Evolutionary conservation across 2,797 vertebrate species (phyloP), one percentile per base, ranked within the genome.

Genomic region (Gallinago nigripennis): DNA sequence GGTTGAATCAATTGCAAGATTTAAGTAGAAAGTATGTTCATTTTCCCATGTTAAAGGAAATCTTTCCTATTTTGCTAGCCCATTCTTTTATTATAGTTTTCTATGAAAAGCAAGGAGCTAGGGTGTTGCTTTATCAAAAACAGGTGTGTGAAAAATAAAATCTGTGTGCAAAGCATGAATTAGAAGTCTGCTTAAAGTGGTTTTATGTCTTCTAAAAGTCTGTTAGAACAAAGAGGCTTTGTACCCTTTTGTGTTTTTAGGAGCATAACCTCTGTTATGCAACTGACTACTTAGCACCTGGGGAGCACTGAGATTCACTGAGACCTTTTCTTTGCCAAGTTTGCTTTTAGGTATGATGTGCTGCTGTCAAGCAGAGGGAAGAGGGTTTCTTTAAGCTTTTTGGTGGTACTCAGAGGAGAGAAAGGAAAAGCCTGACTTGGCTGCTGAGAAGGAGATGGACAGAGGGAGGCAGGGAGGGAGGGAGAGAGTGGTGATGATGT

Each of bases 401-500:
- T 28, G 7, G 25, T 82, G 19, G 6, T 77, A 5, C n/a, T 80
- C 65, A 16, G 8, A 37, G 41, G 35, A 65, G 18, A 63, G 51
- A 70, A 75, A 82, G 18, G 35, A 48, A 53, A 41, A 84, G 9
- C 28, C 25, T 88, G 39, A 24, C 17, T 68, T 78, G n/a, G 28
- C 20, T 75, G 15, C 33, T 68, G 57, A 64, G 56, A 48, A 45
- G 12, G 11, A 14, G 8, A 57, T n/a, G n/a, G 19, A 30, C 25
- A 37, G 18, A 8, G 31, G 7, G 18, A 19, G 28, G 3, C 4
- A 8, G 15, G 8, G 18, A 19, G 28, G 3, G 5, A 8, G 15
- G 8, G 14, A 27, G 28, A 7, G 10, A 16, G 9, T 3, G 9
- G 4, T 9, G 0, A 1, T 70, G 27, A 31, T 64, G 17, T 46